phyloP scores from a whole-genome alignment of 2,797 vertebrate genomes.

The Myiotriccus ornatus region DNA sequence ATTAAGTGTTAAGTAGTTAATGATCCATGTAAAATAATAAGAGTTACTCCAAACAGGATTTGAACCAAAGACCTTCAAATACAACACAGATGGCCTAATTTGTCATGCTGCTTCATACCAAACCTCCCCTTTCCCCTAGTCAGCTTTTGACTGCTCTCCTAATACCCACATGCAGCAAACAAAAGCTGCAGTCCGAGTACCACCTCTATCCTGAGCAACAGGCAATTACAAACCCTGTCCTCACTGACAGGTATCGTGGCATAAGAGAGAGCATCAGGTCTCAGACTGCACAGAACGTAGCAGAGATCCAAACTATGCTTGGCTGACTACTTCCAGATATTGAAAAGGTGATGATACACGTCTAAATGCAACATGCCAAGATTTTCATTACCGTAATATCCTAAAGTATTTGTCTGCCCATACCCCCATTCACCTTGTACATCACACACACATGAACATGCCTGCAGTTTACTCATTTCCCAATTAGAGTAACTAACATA shows the following conservation, averaged over 20 bases:
- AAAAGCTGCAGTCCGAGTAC: neutral
- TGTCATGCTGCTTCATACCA: neutral
- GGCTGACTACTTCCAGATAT: neutral
- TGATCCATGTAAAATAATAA: constrained; percentile 7
- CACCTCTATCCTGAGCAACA: neutral
- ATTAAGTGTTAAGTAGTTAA: constrained; percentile 51
- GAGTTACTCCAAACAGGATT: constrained; percentile 25
- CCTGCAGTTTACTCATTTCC: neutral
- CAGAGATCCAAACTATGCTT: neutral
- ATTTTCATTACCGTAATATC: neutral
- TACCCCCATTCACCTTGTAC: neutral
- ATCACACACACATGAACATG: neutral
- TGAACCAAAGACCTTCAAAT: constrained; percentile 33
- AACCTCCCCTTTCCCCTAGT: neutral
- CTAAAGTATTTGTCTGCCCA: neutral
- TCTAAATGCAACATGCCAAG: neutral
- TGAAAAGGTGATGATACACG: neutral
- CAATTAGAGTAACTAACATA: neutral
- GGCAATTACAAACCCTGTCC: neutral
- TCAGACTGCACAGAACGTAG: neutral
- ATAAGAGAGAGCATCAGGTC: neutral
- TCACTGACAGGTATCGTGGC: fast-evolving
- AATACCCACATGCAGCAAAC: neutral
- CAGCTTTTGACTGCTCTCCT: neutral
- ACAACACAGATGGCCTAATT: constrained; percentile 27